Base-by-base conservation (phyloP, 2,888 invertebrate species). In the Lithosia quadra region DNA sequence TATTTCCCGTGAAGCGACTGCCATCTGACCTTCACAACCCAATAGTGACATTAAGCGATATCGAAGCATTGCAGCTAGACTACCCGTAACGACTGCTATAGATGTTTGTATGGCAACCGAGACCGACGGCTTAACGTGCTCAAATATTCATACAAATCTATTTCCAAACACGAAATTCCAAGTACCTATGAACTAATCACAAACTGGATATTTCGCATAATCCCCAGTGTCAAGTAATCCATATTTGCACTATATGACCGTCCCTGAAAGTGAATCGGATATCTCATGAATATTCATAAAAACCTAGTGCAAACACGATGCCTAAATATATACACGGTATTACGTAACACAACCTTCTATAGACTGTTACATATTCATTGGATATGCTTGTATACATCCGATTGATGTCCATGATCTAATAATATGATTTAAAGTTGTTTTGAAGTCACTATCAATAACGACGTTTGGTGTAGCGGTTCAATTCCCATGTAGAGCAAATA, bases 271-370 rank as follows among this genome's bases (percentile, higher is more conserved):
- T 55, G 59, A 66, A 28, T 61, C 43, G 62, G 28, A 39, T 53
- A 65, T n/a, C 58, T 69, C 21, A 69, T 65, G 58, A 62, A 69
- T 65, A 69, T 69, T 65, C 65, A 69, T 62, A 59, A n/a, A 43
- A 15, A 33, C 34, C 55, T 13, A 58, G 58, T 49, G 43, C 53
- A 63, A 21, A 33, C 24, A 58, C 43, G 34, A 22, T 21, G 63
- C 71, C 60, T 59, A 18, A 39, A 68, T 65, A 53, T 53, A 68
- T 72, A 67, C 75, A 79, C 62, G 71, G 55, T 24, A 53, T 69
- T 65, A 53, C 57, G 65, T 62, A 69, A 69, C 22, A 13, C 22
- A 63, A 36, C 69, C 65, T 69, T 69, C 43, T 55, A 56, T 33
- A 28, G 36, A 56, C 11, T 49, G 21, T 65, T 63, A 62, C 36